phyloP scores from a whole-genome alignment of 2,113 vertebrate species.

The Circaetus cinerascens region DNA sequence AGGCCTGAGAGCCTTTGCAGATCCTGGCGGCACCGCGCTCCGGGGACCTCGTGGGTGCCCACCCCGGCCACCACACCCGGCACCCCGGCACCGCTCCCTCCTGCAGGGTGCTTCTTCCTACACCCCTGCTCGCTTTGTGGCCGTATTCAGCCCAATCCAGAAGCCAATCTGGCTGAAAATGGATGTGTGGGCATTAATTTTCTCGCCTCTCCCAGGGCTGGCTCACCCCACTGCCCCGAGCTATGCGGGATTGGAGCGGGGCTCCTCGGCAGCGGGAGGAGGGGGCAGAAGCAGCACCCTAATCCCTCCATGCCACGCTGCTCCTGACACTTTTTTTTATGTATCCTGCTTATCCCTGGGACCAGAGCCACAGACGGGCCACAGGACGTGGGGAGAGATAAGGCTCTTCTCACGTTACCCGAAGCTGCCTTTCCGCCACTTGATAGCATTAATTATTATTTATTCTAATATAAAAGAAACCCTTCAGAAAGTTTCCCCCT shows the following conservation, averaged over 20 bases:
- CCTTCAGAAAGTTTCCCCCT: constrained; percentile 22
- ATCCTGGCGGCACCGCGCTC: rapidly evolving
- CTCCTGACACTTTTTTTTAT: background rate
- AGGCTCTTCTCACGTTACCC: constrained; percentile 25
- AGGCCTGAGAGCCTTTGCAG: background rate
- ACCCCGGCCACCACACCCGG: background rate
- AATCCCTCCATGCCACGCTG: background rate
- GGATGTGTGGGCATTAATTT: background rate
- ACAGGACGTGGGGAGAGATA: background rate
- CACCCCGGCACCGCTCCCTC: background rate
- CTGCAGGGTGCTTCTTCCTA: background rate
- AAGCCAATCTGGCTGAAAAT: background rate
- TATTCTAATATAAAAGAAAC: constrained; percentile 31
- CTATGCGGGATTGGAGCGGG: rapidly evolving
- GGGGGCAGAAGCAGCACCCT: background rate
- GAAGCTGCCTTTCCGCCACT: background rate
- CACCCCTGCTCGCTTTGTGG: background rate
- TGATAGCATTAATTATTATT: constrained; percentile 51
- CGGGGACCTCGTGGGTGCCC: rapidly evolving
- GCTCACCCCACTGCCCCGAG: rapidly evolving
- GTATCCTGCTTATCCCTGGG: background rate
- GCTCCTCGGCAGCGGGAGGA: background rate
- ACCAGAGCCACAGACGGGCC: background rate
- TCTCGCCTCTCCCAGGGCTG: rapidly evolving
- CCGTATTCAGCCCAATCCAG: background rate